Evolutionary conservation across 2,888 invertebrate species (phyloP).

Genomic region (Drosophila histrio): DNA sequence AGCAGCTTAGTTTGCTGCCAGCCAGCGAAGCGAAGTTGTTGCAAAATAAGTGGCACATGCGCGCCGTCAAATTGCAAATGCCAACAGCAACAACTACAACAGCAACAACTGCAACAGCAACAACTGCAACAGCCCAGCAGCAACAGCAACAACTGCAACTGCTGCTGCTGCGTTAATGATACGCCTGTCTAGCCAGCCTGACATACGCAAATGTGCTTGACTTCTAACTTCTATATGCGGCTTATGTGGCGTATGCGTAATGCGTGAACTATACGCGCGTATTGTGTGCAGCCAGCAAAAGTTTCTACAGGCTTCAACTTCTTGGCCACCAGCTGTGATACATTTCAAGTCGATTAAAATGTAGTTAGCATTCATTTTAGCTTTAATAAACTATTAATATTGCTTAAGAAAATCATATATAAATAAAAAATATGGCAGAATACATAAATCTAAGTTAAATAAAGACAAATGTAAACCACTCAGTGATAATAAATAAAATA

Average conservation of each 20-base stretch:
- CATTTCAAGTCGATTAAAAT: slow-evolving; percentile 5
- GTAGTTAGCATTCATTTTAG: not conserved
- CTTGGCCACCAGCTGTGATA: not conserved
- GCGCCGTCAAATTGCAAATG: slow-evolving; percentile 69
- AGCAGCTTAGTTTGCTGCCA: slow-evolving; percentile 62
- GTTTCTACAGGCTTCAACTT: not conserved
- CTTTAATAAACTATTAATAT: not conserved
- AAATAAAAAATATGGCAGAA: not conserved
- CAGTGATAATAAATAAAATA: not conserved
- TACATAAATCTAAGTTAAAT: not conserved
- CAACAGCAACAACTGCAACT: slow-evolving; percentile 1
- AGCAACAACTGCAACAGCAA: slow-evolving; percentile 4
- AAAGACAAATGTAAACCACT: no score
- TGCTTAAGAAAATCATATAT: not conserved
- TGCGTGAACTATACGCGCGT: slow-evolving; percentile 18
- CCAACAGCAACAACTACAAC: slow-evolving; percentile 37
- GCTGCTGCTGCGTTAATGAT: slow-evolving; percentile 70
- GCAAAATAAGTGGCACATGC: slow-evolving; percentile 75
- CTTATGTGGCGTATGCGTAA: slow-evolving; percentile 71
- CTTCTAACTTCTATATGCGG: slow-evolving; percentile 29
- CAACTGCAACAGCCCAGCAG: slow-evolving; percentile 12
- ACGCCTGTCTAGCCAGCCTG: slow-evolving; percentile 65
- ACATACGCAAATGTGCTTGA: slow-evolving; percentile 54
- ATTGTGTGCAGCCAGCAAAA: slow-evolving; percentile 27
- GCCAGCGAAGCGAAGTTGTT: slow-evolving; percentile 61